phyloP scores from a whole-genome alignment of 35 echinoderm and acorn worm genomes.

The Stichopus chloronotus region DNA sequence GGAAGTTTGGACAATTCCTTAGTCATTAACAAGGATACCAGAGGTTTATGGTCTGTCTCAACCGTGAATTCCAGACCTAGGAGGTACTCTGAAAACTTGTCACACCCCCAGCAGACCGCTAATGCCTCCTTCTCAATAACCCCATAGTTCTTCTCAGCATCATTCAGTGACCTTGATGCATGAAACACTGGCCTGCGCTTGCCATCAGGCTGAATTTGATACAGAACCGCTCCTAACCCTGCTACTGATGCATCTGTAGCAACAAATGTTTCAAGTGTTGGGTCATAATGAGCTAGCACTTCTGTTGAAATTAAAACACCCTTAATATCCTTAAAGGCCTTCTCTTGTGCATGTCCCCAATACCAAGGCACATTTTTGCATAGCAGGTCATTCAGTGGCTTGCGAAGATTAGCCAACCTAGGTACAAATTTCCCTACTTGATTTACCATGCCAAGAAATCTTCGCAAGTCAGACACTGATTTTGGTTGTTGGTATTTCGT shows the following conservation, averaged over 20 bases:
- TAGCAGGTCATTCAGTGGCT: not conserved
- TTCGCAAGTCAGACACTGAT: not conserved
- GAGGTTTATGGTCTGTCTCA: slow-evolving; percentile 61
- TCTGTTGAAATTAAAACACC: not conserved
- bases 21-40: slow-evolving; percentile 51
- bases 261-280: slow-evolving; percentile 44
- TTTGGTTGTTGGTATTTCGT: not conserved
- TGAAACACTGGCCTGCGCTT: slow-evolving; percentile 21
- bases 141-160: slow-evolving; percentile 62
- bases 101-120: slow-evolving; percentile 57
- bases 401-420: not conserved
- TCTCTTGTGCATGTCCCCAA: slow-evolving; percentile 33
- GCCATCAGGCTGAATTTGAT: slow-evolving; percentile 39
- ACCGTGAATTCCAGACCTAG: slow-evolving; percentile 48
- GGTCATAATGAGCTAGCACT: slow-evolving; percentile 58
- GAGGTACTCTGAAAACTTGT: slow-evolving; percentile 64
- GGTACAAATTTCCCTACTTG: not conserved
- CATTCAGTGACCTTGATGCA: slow-evolving; percentile 45
- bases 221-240: slow-evolving; percentile 47
- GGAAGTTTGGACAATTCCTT: slow-evolving; percentile 60
- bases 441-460: slow-evolving; percentile 5
- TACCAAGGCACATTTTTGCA: slow-evolving; percentile 31
- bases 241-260: slow-evolving; percentile 49
- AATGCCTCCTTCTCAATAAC: slow-evolving; percentile 59
- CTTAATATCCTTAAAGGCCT: slow-evolving; percentile 48